Evolutionary conservation across 2,113 vertebrate species (phyloP).

Genomic region (Azemiops feae): DNA sequence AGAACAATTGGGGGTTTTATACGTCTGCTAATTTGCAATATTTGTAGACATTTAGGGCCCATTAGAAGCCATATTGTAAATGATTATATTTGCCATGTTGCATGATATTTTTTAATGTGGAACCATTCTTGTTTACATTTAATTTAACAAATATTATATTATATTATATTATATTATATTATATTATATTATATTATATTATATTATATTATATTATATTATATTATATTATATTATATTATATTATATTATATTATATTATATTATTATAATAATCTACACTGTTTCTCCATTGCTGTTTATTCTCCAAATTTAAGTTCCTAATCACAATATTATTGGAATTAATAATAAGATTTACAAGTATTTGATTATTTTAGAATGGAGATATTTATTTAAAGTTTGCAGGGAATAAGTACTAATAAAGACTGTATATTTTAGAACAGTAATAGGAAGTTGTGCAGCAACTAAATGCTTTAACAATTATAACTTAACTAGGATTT

Average conservation of each 20-base stretch:
- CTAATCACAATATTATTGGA: background rate
- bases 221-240: no score
- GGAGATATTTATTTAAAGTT: background rate
- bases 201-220: no score
- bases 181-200: no score
- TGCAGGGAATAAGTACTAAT: background rate
- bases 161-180: no score
- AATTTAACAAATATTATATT: background rate
- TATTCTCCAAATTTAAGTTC: background rate
- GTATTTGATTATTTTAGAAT: background rate
- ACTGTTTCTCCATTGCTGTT: background rate
- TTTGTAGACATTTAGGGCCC: background rate
- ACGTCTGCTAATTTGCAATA: background rate
- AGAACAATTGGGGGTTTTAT: background rate
- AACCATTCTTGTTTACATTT: background rate
- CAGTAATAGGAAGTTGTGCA: background rate
- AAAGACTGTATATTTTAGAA: background rate
- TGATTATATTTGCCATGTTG: background rate
- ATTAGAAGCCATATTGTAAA: background rate
- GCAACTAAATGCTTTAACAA: background rate
- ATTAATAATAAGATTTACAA: background rate
- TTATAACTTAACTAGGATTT: background rate
- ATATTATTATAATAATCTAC: background rate
- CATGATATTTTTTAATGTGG: background rate
- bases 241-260: no score